Conservation (phyloP, 2,113 vertebrate genomes). For the Mastomys natalensis region DNA sequence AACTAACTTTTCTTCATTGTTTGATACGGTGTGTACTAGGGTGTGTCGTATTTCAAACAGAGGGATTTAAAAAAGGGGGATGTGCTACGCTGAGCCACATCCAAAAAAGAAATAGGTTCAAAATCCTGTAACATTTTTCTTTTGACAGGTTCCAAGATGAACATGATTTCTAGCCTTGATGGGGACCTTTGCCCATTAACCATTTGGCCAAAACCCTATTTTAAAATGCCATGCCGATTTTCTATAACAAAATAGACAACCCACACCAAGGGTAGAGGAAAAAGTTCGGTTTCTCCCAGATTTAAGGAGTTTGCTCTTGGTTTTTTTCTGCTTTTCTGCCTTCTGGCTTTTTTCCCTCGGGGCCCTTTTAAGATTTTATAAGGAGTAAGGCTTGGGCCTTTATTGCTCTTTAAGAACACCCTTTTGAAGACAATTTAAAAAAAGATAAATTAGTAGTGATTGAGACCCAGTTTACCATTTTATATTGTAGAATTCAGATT, state of each 20-base stretch:
- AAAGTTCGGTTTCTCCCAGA: neutral
- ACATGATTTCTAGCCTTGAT: neutral
- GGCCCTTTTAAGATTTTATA: conserved; percentile 40
- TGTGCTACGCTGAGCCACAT: too few species aligned
- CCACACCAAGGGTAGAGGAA: conserved; percentile 49
- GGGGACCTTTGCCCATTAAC: neutral
- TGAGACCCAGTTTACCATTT: neutral
- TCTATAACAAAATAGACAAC: conserved; percentile 6
- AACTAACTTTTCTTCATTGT: too few species aligned
- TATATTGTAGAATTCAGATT: neutral
- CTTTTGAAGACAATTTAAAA: conserved; percentile 21
- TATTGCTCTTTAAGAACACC: conserved; percentile 28
- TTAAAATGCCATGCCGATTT: conserved; percentile 25
- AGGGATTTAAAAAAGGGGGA: too few species aligned
- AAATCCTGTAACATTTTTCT: neutral
- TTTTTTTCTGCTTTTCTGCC: neutral
- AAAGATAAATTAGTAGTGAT: conserved; percentile 8
- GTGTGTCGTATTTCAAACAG: too few species aligned
- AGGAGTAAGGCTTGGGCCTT: conserved; percentile 45
- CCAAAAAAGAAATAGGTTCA: too few species aligned
- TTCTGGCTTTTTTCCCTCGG: neutral
- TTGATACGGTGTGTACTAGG: too few species aligned
- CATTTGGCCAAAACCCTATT: neutral
- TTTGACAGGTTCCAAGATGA: neutral
- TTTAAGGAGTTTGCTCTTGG: neutral